These are phyloP conservation scores for Chloroclysta siterata DNA, from an alignment of 2,888 invertebrate species.

Conservation along the genomic window DNA sequence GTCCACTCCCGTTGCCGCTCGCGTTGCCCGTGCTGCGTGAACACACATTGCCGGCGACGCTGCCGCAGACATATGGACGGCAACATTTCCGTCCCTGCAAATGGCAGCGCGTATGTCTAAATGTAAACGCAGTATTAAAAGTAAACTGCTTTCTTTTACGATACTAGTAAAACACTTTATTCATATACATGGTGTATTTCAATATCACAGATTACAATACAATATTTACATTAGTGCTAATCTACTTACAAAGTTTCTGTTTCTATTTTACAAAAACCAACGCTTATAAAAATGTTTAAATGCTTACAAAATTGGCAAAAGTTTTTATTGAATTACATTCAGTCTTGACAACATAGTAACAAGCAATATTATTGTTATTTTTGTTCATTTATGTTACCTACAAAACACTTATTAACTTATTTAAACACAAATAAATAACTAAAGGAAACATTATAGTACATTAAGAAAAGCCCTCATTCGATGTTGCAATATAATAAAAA, in stretches of 20 bases:
- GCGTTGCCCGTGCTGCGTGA: no score
- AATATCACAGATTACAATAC: slow-evolving; percentile 73
- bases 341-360: slow-evolving; percentile 44
- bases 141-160: no score
- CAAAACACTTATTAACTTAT: not conserved
- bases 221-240: slow-evolving; percentile 63
- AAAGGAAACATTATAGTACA: not conserved
- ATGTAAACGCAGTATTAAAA: no score
- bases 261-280: slow-evolving; percentile 34
- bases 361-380: slow-evolving; percentile 6
- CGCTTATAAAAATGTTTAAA: slow-evolving; percentile 42
- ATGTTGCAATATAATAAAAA: not conserved
- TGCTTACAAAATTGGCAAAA: slow-evolving; percentile 51
- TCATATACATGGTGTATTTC: slow-evolving; percentile 48
- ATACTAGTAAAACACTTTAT: slow-evolving; percentile 6
- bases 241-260: slow-evolving; percentile 31
- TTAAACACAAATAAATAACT: slow-evolving; percentile 5
- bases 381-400: not conserved
- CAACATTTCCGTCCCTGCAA: no score
- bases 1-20: no score
- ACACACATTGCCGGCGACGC: no score
- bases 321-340: slow-evolving; percentile 39
- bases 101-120: no score
- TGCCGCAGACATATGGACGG: no score
- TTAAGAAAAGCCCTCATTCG: not conserved